These are phyloP conservation scores for Drosophila nannoptera DNA, from an alignment of 1,140 invertebrate genomes.

Conservation along the genomic window DNA sequence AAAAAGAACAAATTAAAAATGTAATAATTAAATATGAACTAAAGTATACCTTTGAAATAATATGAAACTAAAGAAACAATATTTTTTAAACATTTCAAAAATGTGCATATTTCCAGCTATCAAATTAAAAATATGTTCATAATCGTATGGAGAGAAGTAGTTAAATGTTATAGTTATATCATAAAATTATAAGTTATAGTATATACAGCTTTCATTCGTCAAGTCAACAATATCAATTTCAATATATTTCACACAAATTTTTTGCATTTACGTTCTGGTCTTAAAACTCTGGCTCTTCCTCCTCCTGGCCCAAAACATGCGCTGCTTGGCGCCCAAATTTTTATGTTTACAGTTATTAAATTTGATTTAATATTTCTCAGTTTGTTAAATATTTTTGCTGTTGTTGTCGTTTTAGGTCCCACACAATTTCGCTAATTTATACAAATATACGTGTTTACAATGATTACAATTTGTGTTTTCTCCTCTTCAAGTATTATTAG, in stretches of 20 bases:
- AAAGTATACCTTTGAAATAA: constrained; percentile 57
- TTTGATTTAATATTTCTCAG: constrained; percentile 16
- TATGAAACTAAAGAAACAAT: constrained; percentile 58
- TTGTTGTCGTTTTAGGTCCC: constrained; percentile 65
- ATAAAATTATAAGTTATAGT: constrained; percentile 72
- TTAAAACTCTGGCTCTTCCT: constrained; percentile 17
- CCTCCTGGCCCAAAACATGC: constrained; percentile 43
- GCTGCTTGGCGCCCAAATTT: constrained; percentile 5
- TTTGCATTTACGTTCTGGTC: constrained; percentile 17
- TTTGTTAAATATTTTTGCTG: constrained; percentile 50
- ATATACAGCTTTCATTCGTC: constrained; percentile 74
- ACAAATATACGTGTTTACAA: constrained; percentile 50
- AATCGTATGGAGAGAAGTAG: constrained; percentile 66
- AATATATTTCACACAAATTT: constrained; percentile 22
- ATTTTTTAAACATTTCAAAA: constrained; percentile 65
- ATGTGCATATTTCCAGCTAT: constrained; percentile 57
- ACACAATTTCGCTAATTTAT: constrained; percentile 74
- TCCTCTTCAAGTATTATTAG: constrained; percentile 51
- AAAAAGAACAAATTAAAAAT: constrained; percentile 71
- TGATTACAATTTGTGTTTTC: constrained; percentile 47
- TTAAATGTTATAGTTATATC: constrained; percentile 64
- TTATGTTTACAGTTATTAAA: neutral
- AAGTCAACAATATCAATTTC: constrained; percentile 68
- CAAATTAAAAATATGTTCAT: constrained; percentile 52
- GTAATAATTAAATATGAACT: constrained; percentile 48